phyloP scores from a whole-genome alignment of 2,888 invertebrate species.

The Amphipyra berbera region DNA sequence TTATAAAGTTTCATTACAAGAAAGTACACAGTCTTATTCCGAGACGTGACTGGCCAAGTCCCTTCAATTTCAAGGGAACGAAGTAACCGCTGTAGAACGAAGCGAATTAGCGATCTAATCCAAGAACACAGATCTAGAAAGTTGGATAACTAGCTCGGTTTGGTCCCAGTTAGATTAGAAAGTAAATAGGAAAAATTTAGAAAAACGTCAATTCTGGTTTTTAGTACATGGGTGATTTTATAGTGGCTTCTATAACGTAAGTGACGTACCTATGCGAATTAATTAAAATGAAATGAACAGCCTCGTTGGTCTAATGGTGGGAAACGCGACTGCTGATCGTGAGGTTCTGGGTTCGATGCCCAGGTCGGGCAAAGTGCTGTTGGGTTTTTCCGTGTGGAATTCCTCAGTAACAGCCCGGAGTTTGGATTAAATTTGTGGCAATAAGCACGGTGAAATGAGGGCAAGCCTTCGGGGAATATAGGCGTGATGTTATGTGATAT shows the following conservation, averaged over 20 bases:
- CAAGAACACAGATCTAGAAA: constrained; percentile 40
- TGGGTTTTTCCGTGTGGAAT: too few relatives aligned
- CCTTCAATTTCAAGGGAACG: constrained; percentile 27
- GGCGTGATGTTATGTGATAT: too few relatives aligned
- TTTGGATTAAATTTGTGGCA: too few relatives aligned
- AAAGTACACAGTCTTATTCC: constrained; percentile 14
- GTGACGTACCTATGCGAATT: too few relatives aligned
- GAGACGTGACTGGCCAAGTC: background rate
- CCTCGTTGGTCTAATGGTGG: too few relatives aligned
- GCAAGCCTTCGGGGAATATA: too few relatives aligned
- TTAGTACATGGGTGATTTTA: background rate
- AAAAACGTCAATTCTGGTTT: background rate
- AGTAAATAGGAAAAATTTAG: background rate
- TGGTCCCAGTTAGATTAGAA: constrained; percentile 9
- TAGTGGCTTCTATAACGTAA: background rate
- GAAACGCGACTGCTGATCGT: too few relatives aligned
- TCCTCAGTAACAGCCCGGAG: too few relatives aligned
- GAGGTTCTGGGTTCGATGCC: too few relatives aligned
- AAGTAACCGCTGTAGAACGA: background rate
- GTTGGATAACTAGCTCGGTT: constrained; percentile 12
- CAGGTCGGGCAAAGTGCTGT: too few relatives aligned
- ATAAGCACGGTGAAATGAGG: too few relatives aligned
- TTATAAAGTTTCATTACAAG: constrained; percentile 9
- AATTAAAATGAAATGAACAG: too few relatives aligned
- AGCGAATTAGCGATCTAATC: constrained; percentile 24